phyloP scores from a whole-genome alignment of 2,888 invertebrate species.

The Dasypolia templi region DNA sequence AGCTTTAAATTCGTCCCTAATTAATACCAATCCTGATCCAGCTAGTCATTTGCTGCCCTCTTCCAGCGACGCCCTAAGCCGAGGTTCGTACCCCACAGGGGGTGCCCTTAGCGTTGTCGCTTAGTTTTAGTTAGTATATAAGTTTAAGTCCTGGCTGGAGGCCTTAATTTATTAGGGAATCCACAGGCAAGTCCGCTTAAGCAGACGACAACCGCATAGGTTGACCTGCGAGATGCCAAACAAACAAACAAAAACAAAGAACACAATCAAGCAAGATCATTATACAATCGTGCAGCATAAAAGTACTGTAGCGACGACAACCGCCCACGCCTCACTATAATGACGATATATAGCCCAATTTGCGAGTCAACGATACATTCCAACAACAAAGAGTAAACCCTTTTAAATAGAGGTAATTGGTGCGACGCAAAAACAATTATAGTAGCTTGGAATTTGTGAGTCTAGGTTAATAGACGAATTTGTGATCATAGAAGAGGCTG shows the following conservation, averaged over 20 bases:
- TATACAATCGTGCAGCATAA: slow-evolving; percentile 78
- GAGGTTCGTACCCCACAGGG: too few species aligned
- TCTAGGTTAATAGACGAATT: slow-evolving; percentile 42
- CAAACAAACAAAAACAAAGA: slow-evolving; percentile 55
- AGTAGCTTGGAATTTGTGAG: slow-evolving; percentile 64
- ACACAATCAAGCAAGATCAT: slow-evolving; percentile 67
- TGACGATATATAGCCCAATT: slow-evolving; percentile 81
- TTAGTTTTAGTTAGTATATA: too few species aligned
- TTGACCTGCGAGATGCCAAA: too few species aligned
- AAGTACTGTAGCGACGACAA: slow-evolving; percentile 72
- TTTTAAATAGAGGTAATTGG: slow-evolving; percentile 85
- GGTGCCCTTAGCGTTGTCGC: too few species aligned
- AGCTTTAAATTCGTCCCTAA: too few species aligned
- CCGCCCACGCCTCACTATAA: slow-evolving; percentile 75
- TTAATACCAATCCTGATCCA: too few species aligned
- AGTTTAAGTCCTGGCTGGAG: too few species aligned
- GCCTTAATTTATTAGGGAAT: too few species aligned
- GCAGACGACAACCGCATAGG: too few species aligned
- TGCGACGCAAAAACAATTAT: slow-evolving; percentile 79
- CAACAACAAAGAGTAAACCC: slow-evolving; percentile 68
- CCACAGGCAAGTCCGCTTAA: too few species aligned
- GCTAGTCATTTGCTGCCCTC: too few species aligned
- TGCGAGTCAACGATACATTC: slow-evolving; percentile 79
- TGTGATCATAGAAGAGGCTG: slow-evolving; percentile 7
- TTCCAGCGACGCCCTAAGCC: too few species aligned